phyloP scores from a whole-genome alignment of 2,113 vertebrate species.

The Edolisoma coerulescens region DNA sequence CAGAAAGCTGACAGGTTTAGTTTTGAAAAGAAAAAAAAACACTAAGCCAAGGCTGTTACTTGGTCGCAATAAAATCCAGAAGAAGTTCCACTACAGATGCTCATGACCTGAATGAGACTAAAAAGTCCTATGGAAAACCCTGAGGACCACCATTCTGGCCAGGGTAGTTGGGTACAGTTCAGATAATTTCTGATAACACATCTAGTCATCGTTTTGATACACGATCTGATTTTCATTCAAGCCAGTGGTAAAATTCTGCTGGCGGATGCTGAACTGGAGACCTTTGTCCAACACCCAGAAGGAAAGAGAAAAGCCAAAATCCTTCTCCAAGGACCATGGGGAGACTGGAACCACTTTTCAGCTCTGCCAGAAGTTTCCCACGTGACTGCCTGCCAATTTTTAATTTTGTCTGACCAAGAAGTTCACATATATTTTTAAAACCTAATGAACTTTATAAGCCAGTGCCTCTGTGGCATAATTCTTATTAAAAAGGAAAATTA shows the following conservation, averaged over 20 bases:
- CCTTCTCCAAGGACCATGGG: background rate
- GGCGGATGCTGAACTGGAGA: background rate
- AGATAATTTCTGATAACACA: background rate
- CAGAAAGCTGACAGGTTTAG: background rate
- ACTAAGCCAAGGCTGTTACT: background rate
- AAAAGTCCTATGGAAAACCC: background rate
- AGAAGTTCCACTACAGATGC: background rate
- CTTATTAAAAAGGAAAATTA: background rate
- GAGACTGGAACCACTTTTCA: background rate
- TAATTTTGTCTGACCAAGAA: slow-evolving; percentile 10
- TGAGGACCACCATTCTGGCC: background rate
- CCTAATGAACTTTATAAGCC: slow-evolving; percentile 7
- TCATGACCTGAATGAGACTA: background rate
- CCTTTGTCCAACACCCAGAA: background rate
- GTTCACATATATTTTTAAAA: slow-evolving; percentile 16
- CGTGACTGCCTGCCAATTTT: background rate
- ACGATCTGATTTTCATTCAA: background rate
- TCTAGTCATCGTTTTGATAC: background rate
- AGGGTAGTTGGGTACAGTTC: background rate
- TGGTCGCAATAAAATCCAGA: background rate
- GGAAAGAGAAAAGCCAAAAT: background rate
- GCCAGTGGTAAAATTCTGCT: background rate
- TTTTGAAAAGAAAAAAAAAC: background rate
- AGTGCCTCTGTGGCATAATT: background rate
- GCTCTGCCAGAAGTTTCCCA: background rate